Conservation (phyloP, 2,797 vertebrate genomes). For the Rhodeus uyekii region DNA sequence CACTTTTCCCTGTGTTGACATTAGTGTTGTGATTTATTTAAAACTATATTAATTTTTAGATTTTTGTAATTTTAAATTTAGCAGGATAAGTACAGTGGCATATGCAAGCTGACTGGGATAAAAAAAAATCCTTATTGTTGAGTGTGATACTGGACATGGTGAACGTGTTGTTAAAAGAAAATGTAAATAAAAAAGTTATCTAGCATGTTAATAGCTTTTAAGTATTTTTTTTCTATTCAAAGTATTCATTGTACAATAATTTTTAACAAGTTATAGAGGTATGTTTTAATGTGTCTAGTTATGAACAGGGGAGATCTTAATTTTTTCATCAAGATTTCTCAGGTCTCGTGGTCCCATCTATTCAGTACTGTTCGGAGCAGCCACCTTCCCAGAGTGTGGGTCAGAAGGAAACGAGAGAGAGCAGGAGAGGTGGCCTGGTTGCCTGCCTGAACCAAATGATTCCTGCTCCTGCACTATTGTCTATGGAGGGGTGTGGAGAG, state of each 20-base stretch:
- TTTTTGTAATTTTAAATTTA: background rate
- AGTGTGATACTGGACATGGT: background rate
- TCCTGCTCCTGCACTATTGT: slow-evolving; percentile 98
- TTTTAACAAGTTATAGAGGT: background rate
- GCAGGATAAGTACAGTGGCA: background rate
- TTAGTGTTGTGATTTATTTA: background rate
- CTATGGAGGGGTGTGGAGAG: slow-evolving; percentile 86
- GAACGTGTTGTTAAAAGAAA: background rate
- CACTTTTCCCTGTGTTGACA: background rate
- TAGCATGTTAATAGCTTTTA: background rate
- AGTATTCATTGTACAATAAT: background rate
- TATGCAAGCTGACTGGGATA: background rate
- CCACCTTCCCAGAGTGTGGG: background rate
- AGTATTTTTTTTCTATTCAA: background rate
- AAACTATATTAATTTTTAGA: background rate
- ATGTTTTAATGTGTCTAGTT: background rate
- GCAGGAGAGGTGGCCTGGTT: slow-evolving; percentile 69
- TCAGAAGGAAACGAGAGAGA: slow-evolving; percentile 35
- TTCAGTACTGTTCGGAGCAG: background rate
- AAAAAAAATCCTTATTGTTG: background rate
- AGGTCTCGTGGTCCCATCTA: background rate
- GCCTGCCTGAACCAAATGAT: slow-evolving; percentile 66
- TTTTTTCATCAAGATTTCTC: slow-evolving; percentile 12
- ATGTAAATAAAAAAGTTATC: background rate
- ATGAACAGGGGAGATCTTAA: background rate